Conservation (phyloP, 1,140 invertebrate species). For the Bombus consobrinus region DNA sequence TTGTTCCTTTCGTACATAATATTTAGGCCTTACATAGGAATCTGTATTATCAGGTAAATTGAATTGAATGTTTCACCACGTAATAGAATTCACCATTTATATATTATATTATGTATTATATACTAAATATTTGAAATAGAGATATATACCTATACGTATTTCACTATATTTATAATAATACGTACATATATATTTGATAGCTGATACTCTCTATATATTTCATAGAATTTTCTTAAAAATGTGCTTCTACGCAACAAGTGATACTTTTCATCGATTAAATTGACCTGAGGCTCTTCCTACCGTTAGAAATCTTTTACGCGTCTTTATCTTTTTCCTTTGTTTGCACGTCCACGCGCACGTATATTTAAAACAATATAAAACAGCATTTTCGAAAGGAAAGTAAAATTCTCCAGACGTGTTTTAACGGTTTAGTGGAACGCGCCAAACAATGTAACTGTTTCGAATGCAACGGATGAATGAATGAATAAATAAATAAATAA, state of each 20-base stretch:
- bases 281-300: constrained; percentile 33
- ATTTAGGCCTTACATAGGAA: constrained; percentile 71
- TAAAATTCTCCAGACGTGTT: neutral
- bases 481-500: constrained; percentile 47
- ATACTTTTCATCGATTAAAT: constrained; percentile 56
- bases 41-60: constrained; percentile 63
- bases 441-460: neutral
- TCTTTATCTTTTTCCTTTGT: neutral
- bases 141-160: constrained; percentile 52
- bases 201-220: constrained; percentile 55
- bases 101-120: constrained; percentile 40
- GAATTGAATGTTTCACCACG: constrained; percentile 52
- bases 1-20: constrained; percentile 39
- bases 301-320: constrained; percentile 11
- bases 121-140: constrained; percentile 56
- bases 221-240: constrained; percentile 65
- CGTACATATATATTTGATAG: constrained; percentile 40
- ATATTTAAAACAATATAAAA: constrained; percentile 7
- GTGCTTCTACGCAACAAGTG: constrained; percentile 72
- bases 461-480: neutral
- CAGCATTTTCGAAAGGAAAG: neutral
- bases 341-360: neutral
- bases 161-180: constrained; percentile 40
- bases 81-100: constrained; percentile 35
- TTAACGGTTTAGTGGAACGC: neutral